Evolutionary conservation across 1,140 invertebrate species (phyloP).

Genomic region (Lasioglossum albipes): DNA sequence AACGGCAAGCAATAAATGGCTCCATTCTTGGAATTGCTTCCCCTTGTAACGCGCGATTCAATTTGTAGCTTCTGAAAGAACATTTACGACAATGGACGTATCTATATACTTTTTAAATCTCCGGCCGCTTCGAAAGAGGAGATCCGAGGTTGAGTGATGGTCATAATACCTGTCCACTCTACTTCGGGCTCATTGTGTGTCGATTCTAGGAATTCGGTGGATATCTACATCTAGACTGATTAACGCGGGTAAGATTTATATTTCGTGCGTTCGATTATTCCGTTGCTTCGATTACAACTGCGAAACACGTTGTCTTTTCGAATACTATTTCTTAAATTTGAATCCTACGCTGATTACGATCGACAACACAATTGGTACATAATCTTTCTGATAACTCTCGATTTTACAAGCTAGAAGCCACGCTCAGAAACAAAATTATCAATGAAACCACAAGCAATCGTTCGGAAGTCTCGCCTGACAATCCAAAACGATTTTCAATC

Average conservation of each 20-base stretch:
- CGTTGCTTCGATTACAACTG: not conserved
- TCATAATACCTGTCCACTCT: too few species aligned
- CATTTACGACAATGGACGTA: not conserved
- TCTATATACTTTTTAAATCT: not conserved
- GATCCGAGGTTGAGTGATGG: too few species aligned
- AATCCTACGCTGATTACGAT: constrained; percentile 2
- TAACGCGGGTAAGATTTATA: not conserved
- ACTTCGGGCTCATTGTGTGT: too few species aligned
- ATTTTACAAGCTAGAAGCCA: constrained; percentile 32
- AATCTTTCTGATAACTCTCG: constrained; percentile 19
- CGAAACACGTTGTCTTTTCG: constrained; percentile 10
- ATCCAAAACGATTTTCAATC: constrained; percentile 48
- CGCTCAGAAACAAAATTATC: constrained; percentile 16
- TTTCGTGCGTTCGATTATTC: constrained; percentile 14
- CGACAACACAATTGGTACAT: constrained; percentile 27
- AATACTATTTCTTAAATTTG: constrained; percentile 6
- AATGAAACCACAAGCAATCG: constrained; percentile 26
- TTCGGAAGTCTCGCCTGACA: constrained; percentile 40
- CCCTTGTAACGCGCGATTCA: not conserved
- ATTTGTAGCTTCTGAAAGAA: not conserved
- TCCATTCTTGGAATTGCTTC: constrained; percentile 3
- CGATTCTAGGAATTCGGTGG: too few species aligned
- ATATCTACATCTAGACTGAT: not conserved
- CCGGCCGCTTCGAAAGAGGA: too few species aligned
- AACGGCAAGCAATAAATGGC: constrained; percentile 5